These are phyloP conservation scores for Hylia prasina DNA, from an alignment of 2,113 vertebrate genomes.

Conservation along the genomic window DNA sequence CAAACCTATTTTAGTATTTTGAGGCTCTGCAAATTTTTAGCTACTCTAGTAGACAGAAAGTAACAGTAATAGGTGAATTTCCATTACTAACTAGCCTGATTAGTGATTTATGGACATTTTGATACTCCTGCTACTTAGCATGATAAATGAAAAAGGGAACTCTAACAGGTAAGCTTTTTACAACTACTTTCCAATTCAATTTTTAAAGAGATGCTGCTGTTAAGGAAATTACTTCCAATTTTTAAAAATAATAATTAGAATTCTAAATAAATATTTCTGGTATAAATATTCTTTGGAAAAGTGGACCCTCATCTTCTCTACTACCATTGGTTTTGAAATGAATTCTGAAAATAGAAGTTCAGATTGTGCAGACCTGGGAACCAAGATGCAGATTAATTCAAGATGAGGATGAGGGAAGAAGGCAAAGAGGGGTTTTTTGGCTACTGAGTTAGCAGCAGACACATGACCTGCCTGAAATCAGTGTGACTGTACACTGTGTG, in stretches of 20 bases:
- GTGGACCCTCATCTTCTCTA: not conserved
- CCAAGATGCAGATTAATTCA: not conserved
- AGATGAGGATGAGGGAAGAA: not conserved
- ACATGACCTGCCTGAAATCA: not conserved
- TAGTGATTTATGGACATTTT: not conserved
- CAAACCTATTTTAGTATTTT: conserved; percentile 50
- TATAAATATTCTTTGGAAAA: not conserved
- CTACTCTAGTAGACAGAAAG: conserved; percentile 38
- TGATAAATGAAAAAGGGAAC: not conserved
- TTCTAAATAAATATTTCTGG: not conserved
- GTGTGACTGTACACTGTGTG: not conserved
- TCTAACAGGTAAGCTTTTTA: not conserved
- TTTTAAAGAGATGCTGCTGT: conserved; percentile 32
- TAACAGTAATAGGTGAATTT: conserved; percentile 39
- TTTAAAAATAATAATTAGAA: not conserved
- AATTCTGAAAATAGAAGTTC: not conserved
- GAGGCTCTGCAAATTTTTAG: conserved; percentile 49
- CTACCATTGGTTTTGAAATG: not conserved
- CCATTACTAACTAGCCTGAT: conserved; percentile 21
- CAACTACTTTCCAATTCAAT: not conserved
- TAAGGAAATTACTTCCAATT: not conserved
- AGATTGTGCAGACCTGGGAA: not conserved
- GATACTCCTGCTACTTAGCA: not conserved
- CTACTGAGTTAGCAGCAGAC: not conserved
- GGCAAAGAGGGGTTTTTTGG: not conserved